Percentiles rank a stretch among this genome's conserved stretches.
These are phyloP conservation scores for Bovichtus variegatus DNA, from an alignment of 2,797 vertebrate species.

Conservation along the genomic window DNA sequence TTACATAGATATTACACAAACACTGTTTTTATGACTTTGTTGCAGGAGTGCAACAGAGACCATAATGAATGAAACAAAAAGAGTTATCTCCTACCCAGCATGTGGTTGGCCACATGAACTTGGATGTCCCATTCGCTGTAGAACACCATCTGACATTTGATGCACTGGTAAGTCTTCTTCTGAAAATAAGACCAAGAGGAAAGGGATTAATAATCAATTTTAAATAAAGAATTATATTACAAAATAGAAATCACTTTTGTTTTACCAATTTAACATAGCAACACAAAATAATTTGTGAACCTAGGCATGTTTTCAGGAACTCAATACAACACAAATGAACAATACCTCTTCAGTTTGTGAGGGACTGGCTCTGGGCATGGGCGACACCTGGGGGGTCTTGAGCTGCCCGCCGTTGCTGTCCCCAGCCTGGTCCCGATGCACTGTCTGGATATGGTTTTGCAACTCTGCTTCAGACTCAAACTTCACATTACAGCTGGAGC, in stretches of 20 bases:
- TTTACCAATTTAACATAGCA: not conserved
- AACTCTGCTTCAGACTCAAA: slow-evolving; percentile 98
- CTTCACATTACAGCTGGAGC: slow-evolving; percentile 98
- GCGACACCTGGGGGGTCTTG: slow-evolving; percentile 97
- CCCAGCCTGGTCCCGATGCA: slow-evolving; percentile 92
- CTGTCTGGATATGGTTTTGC: slow-evolving; percentile 94
- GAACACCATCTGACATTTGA: slow-evolving; percentile 99
- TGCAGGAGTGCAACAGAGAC: slow-evolving; percentile 51
- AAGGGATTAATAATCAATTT: slow-evolving; percentile 3
- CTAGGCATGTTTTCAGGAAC: slow-evolving; percentile 6
- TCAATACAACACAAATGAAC: slow-evolving; percentile 11
- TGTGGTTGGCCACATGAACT: slow-evolving; percentile 99
- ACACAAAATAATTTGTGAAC: not conserved
- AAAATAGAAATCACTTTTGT: not conserved
- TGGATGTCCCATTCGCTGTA: slow-evolving; percentile 99
- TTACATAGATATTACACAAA: slow-evolving; percentile 47
- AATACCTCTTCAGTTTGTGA: slow-evolving; percentile 98
- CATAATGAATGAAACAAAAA: slow-evolving; percentile 50
- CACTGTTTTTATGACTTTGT: slow-evolving; percentile 45
- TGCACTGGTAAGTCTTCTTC: slow-evolving; percentile 99
- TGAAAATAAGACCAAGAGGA: slow-evolving; percentile 77
- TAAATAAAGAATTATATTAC: not conserved
- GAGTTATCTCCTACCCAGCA: slow-evolving; percentile 93
- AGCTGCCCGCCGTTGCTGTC: slow-evolving; percentile 92
- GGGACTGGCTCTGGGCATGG: slow-evolving; percentile 97